Evolutionary conservation across 2,888 invertebrate species (phyloP).

Genomic region (Prosopocoilus inquinatus): DNA sequence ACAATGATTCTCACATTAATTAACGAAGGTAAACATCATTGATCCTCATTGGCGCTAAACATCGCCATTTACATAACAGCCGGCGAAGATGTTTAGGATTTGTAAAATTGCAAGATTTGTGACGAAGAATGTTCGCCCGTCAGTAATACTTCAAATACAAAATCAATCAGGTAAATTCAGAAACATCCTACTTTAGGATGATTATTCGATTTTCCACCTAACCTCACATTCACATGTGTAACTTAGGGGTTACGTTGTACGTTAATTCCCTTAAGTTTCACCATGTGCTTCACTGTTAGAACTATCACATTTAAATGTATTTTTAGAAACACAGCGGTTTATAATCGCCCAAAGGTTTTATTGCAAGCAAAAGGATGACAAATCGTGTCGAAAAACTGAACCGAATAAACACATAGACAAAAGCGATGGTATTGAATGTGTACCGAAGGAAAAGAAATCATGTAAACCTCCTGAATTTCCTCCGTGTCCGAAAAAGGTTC

Average conservation of each 20-base stretch:
- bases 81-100: constrained; percentile 31
- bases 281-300: neutral
- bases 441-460: constrained; percentile 17
- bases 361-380: constrained; percentile 19
- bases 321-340: constrained; percentile 17
- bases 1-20: constrained; percentile 1
- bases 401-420: constrained; percentile 16
- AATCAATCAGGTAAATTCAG: constrained; percentile 18
- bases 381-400: constrained; percentile 20
- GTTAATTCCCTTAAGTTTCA: neutral
- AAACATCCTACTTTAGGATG: neutral
- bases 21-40: constrained; percentile 5
- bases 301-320: neutral
- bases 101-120: constrained; percentile 22
- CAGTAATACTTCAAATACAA: constrained; percentile 12
- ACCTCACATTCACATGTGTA: constrained; percentile 14
- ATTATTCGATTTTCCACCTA: neutral
- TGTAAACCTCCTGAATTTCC: constrained; percentile 19
- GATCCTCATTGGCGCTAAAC: constrained; percentile 1
- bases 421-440: constrained; percentile 15
- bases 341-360: constrained; percentile 23
- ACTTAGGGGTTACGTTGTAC: neutral
- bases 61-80: constrained; percentile 27
- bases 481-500: constrained; percentile 14
- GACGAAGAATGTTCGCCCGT: constrained; percentile 20